A percentile compares a stretch with the other conserved stretches of the same genome.
Conservation (phyloP, 2,888 invertebrate genomes). For the Ophion obscuratus region DNA sequence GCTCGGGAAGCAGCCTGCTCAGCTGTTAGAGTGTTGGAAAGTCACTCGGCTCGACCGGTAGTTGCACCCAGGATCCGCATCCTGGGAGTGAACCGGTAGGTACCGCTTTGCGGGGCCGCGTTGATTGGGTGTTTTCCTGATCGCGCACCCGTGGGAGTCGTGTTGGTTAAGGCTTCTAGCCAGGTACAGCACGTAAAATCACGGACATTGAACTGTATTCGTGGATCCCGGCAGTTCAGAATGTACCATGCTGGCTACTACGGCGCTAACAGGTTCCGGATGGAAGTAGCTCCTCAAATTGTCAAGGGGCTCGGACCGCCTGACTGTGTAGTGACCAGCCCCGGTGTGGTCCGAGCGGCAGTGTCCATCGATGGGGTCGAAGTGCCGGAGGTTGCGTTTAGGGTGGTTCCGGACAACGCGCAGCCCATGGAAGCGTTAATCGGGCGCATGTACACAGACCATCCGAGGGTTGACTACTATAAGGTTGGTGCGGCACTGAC, state of each 20-base stretch:
- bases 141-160: too few species aligned
- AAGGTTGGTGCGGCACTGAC: background rate
- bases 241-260: background rate
- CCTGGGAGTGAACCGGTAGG: too few species aligned
- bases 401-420: background rate
- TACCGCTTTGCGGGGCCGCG: too few species aligned
- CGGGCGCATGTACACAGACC: background rate
- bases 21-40: too few species aligned
- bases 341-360: background rate
- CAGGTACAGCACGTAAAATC: too few species aligned
- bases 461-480: background rate
- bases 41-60: too few species aligned
- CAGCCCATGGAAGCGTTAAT: background rate
- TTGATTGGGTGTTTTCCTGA: too few species aligned
- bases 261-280: background rate
- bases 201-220: too few species aligned
- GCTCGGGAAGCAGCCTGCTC: too few species aligned
- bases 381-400: background rate
- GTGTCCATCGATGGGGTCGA: background rate
- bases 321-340: background rate
- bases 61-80: too few species aligned
- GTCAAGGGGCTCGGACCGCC: background rate
- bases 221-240: slow-evolving; percentile 1
- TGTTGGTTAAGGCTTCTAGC: too few species aligned
- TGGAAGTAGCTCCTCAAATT: background rate